Percentiles rank a stretch among this genome's conserved stretches.
These are phyloP conservation scores for Heliconius ethilla DNA, from an alignment of 2,888 invertebrate genomes.

Conservation along the genomic window DNA sequence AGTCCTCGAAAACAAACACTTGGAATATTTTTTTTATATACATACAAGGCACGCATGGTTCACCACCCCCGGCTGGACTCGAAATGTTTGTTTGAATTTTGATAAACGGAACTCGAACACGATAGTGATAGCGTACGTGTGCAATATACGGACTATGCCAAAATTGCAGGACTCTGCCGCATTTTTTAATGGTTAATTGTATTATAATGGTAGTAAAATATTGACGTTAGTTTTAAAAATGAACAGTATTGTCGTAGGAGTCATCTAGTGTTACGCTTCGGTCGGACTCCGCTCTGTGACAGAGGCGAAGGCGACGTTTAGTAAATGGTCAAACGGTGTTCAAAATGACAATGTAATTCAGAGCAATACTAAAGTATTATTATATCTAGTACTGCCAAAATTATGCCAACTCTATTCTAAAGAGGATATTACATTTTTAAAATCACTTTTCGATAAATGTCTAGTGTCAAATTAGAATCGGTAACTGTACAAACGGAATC, in stretches of 20 bases:
- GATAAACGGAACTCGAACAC: constrained; percentile 53
- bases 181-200: constrained; percentile 71
- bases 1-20: constrained; percentile 18
- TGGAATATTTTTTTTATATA: constrained; percentile 19
- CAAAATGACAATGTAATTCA: constrained; percentile 80
- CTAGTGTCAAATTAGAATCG: constrained; percentile 82
- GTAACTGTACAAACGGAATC: constrained; percentile 80
- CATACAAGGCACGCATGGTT: constrained; percentile 43
- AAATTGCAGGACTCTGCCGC: constrained; percentile 69
- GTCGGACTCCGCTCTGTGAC: constrained; percentile 68
- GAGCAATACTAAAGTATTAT: constrained; percentile 82
- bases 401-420: constrained; percentile 80
- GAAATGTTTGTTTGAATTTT: constrained; percentile 39
- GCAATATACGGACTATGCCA: constrained; percentile 80
- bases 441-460: constrained; percentile 77
- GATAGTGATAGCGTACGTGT: constrained; percentile 64
- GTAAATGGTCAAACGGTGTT: constrained; percentile 72
- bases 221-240: constrained; percentile 77
- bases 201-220: constrained; percentile 79
- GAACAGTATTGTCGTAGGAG: constrained; percentile 77
- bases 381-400: constrained; percentile 82
- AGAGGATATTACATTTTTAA: constrained; percentile 65
- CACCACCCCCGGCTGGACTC: constrained; percentile 41
- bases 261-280: constrained; percentile 71
- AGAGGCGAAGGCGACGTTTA: constrained; percentile 53